Evolutionary conservation across 2,888 invertebrate genomes (phyloP), one percentile per base, ranked within the genome.

Genomic region (Shargacucullia verbasci): DNA sequence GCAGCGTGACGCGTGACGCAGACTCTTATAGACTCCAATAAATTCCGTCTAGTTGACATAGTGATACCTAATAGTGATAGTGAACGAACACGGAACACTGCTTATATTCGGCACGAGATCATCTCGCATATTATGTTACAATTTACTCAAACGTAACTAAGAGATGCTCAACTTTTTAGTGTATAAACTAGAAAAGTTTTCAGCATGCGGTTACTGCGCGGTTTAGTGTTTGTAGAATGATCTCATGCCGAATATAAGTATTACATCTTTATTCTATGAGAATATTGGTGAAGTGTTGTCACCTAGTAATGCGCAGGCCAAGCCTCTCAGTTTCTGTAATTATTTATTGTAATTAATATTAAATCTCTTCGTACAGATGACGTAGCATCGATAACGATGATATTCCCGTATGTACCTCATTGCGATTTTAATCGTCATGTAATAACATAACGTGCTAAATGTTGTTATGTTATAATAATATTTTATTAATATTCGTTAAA

Each of bases 261-360:
- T 0, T 12, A 5, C n/a, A 44, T 14, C 37, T 41, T 47, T 38
- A 13, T 50, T 50, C 41, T 59, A 27, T 25, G 52, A 50, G 33
- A 66, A 40, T 14, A 40, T 11, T 20, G 20, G 2, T 20, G 20
- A 20, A 25, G 12, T 13, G 38, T 27, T 14, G 38, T 12, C 14
- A 14, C 43, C 25, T 13, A 43, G 15, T 20, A 31, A 31, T 14
- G 38, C 12, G 38, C 15, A 31, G 53, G 47, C 53, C 33, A 43
- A 50, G 67, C 49, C 20, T 20, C 50, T 25, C 25, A 35, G 13
- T 31, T 35, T 2, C n/a, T 45, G 40, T 13, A 41, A 27, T 35
- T 29, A 35, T 62, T 49, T 20, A 38, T 33, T 68, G 64, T 68
- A 61, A 25, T 44, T 60, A 63, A n/a, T n/a, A n/a, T n/a, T 29